phyloP scores from a whole-genome alignment of 2,888 invertebrate genomes.

The Hyles lineata region DNA sequence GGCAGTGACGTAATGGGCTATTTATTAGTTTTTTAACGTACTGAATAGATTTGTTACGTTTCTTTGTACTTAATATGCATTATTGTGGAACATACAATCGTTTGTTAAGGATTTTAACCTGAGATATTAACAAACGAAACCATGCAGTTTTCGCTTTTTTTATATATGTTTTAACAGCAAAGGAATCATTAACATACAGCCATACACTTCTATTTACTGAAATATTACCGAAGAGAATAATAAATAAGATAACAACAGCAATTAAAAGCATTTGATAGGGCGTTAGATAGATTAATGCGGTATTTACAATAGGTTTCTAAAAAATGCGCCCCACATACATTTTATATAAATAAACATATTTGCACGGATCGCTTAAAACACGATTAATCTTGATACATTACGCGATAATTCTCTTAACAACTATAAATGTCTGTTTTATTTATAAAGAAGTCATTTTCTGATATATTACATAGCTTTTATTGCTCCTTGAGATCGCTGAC shows the following conservation, averaged over 20 bases:
- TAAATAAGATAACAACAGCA: background rate
- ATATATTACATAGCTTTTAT: slow-evolving; percentile 10
- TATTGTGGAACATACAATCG: too few relatives aligned
- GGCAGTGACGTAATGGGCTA: slow-evolving; percentile 2
- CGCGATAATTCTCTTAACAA: slow-evolving; percentile 14
- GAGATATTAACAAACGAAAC: too few relatives aligned
- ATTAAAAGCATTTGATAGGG: background rate
- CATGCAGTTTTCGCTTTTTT: too few relatives aligned
- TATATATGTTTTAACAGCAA: background rate
- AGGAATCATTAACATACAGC: background rate
- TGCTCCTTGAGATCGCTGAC: background rate
- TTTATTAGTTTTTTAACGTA: background rate
- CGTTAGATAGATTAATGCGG: slow-evolving; percentile 10
- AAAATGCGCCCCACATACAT: slow-evolving; percentile 15
- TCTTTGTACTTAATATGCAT: background rate
- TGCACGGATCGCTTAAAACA: slow-evolving; percentile 12
- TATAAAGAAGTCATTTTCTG: slow-evolving; percentile 14
- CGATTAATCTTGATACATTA: slow-evolving; percentile 19
- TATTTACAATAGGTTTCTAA: background rate
- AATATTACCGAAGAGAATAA: background rate
- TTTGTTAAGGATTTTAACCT: too few relatives aligned
- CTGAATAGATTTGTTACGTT: background rate
- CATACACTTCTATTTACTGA: background rate
- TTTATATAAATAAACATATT: slow-evolving; percentile 21
- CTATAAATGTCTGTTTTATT: slow-evolving; percentile 24